These are phyloP conservation scores for Microcebus lehilahytsara DNA, from an alignment of 2,113 vertebrate species.

Conservation along the genomic window DNA sequence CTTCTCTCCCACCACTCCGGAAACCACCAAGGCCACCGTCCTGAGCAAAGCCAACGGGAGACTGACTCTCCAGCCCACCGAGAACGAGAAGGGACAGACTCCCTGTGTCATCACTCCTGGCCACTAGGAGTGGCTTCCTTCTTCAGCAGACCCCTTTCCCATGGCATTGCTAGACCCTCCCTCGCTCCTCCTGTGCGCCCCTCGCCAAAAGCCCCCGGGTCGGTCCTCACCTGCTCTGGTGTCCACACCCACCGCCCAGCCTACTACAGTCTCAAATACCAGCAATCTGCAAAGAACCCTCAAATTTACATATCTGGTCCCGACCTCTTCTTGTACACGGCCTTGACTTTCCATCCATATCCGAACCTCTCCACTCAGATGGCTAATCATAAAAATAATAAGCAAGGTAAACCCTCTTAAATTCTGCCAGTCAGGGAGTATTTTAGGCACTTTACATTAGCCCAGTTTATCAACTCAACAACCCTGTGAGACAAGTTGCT, in stretches of 20 bases:
- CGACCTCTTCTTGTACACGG: background rate
- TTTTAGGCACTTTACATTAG: background rate
- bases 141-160: background rate
- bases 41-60: background rate
- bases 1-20: background rate
- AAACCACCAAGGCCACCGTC: background rate
- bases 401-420: background rate
- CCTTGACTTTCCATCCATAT: background rate
- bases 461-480: background rate
- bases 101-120: background rate
- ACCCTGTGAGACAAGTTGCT: background rate
- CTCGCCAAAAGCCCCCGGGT: background rate
- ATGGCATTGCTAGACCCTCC: accelerated
- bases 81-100: background rate
- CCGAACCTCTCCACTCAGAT: background rate
- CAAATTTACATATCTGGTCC: background rate
- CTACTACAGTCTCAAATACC: background rate
- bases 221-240: background rate
- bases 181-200: background rate
- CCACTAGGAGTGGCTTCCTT: background rate
- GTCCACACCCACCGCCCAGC: background rate
- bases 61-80: background rate
- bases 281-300: background rate
- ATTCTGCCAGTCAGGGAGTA: background rate
- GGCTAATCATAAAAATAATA: constrained; percentile 32